Percentiles rank a stretch among this genome's conserved stretches.
Conservation (phyloP, 2,888 invertebrate genomes). For the Watsonalla binaria region DNA sequence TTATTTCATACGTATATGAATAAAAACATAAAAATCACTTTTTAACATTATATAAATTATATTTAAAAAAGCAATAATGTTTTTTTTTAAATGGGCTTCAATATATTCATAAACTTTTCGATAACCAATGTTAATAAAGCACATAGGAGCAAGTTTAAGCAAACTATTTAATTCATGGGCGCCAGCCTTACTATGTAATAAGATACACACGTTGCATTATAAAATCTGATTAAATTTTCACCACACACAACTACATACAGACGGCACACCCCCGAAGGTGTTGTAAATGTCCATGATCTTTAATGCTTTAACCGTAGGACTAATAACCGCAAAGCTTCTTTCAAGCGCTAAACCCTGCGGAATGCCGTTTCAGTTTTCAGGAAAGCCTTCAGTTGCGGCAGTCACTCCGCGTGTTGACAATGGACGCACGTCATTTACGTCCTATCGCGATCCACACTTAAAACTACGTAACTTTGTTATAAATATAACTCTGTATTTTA, state of each 20-base stretch:
- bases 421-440: constrained; percentile 23
- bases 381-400: constrained; percentile 21
- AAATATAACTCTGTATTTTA: not conserved
- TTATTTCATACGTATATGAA: no score
- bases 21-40: no score
- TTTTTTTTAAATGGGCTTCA: no score
- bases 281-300: constrained; percentile 17
- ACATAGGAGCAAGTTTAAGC: no score
- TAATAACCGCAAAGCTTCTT: constrained; percentile 55
- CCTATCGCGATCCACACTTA: constrained; percentile 7
- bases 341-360: constrained; percentile 32
- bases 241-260: not conserved
- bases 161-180: no score
- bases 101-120: no score
- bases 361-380: constrained; percentile 36
- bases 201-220: no score
- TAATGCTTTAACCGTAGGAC: constrained; percentile 32
- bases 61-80: no score
- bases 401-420: constrained; percentile 22
- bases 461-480: constrained; percentile 10
- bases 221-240: no score
- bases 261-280: no score
- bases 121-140: constrained; percentile 2
- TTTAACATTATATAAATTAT: no score
- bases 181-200: no score